Evolutionary conservation across 2,888 invertebrate genomes (phyloP).

Genomic region (Saturnia pavonia): DNA sequence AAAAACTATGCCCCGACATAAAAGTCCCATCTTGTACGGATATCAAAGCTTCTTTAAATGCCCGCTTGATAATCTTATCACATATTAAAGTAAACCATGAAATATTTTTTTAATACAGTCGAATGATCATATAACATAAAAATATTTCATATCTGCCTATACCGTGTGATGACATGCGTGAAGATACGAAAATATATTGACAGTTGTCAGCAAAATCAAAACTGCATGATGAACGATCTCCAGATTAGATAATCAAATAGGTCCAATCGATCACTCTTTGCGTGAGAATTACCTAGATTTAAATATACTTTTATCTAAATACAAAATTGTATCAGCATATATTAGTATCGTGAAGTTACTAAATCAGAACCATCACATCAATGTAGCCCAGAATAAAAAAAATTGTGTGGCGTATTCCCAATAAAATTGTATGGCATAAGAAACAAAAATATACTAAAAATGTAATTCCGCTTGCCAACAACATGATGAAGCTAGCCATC

Average conservation of each 20-base stretch:
- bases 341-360: background rate
- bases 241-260: slow-evolving; percentile 4
- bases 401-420: too few relatives aligned
- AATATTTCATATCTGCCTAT: background rate
- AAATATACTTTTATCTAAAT: background rate
- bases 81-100: background rate
- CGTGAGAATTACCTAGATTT: slow-evolving; percentile 11
- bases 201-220: slow-evolving; percentile 11
- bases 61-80: too few relatives aligned
- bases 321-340: background rate
- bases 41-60: too few relatives aligned
- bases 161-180: background rate
- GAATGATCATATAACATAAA: background rate
- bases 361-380: background rate
- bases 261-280: slow-evolving; percentile 2
- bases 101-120: background rate
- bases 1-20: too few relatives aligned
- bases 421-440: too few relatives aligned
- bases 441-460: too few relatives aligned
- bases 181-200: slow-evolving; percentile 1
- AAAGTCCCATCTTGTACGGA: too few relatives aligned
- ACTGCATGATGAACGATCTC: slow-evolving; percentile 5
- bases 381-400: too few relatives aligned
- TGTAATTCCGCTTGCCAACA: too few relatives aligned
- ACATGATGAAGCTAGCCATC: too few relatives aligned